Base-by-base conservation (phyloP, 2,888 invertebrate genomes). In the Scaptodrosophila latifasciaeformis region DNA sequence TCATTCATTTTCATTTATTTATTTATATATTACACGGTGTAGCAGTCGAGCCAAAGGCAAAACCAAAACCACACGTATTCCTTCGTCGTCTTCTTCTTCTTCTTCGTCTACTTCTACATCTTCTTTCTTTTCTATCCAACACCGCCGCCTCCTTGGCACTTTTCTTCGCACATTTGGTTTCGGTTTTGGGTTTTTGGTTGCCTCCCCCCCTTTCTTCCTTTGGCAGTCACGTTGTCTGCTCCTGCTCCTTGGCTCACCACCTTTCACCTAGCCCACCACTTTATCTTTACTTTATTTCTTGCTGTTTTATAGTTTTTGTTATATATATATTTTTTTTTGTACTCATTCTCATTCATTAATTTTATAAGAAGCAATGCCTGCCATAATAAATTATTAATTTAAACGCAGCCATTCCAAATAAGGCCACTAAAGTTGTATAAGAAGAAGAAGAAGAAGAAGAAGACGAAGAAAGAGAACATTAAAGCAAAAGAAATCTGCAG, bases 331-430 rank as follows among this genome's bases (percentile, higher is more conserved):
- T 13, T 17, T 13, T 15, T 17, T 37, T 7, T 13, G 74, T 65
- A 62, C 81, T 70, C 75, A 70, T 75, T 81, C 78, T 6, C 80
- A 74, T 82, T 84, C 83, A 84, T 84, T 84, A 81, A 82, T 82
- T 82, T 82, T 77, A 71, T 69, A 84, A 82, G 79, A 82, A 81
- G 78, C 81, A 78, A 70, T 70, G 80, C 77, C 69, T 65, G 67
- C 69, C 71, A 67, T 71, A 79, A 81, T 81, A 82, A 83, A 84
- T 83, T 83, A 82, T 83, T 82, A 79, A 83, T 83, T 83, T 79
- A 79, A 82, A 81, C 71, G 13, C 4, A 34, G 34, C 34, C 34
- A 34, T 34, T 34, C 13, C 34, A 34, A 34, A 34, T 13, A 10
- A 3, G n/a, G 10, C 24, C 4, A 24, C 27, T n/a, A n/a, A n/a